phyloP scores from a whole-genome alignment of 2,888 invertebrate species.

The Yponomeuta plumbellus region DNA sequence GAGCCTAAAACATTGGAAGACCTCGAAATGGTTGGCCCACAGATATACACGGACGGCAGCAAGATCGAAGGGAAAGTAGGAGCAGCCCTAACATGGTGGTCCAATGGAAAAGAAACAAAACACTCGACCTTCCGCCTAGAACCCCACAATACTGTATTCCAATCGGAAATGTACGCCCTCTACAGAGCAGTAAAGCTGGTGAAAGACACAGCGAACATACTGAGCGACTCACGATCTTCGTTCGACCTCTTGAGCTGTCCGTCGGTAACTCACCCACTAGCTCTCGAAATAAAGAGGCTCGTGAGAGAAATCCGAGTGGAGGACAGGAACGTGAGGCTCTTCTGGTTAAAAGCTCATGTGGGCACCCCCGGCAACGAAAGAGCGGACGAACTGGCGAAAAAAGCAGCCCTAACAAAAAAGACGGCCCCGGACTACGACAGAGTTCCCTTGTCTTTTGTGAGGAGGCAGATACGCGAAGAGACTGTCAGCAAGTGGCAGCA shows the following conservation, averaged over 20 bases:
- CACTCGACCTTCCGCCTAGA: not conserved
- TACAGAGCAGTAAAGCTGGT: not conserved
- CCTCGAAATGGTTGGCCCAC: not conserved
- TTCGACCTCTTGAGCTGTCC: conserved; percentile 2
- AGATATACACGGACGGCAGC: conserved; percentile 1
- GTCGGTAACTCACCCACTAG: conserved; percentile 9
- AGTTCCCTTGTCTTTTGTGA: conserved; percentile 16
- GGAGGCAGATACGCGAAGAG: conserved; percentile 6
- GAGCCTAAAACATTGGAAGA: not conserved
- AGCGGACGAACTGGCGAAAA: conserved; percentile 19
- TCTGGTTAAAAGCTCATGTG: conserved; percentile 17
- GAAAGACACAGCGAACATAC: not conserved
- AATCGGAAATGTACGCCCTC: not conserved
- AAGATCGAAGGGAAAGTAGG: not conserved
- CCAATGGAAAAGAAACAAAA: not conserved
- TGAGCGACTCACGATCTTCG: conserved; percentile 16
- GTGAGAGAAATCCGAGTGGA: not conserved
- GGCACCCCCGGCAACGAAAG: conserved; percentile 18
- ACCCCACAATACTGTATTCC: not conserved
- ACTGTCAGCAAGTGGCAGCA: conserved; percentile 14
- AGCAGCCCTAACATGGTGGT: not conserved
- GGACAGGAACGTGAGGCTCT: conserved; percentile 2
- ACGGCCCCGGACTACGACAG: conserved; percentile 14
- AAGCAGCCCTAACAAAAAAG: conserved; percentile 16
- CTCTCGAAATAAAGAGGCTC: not conserved